Percentiles rank a stretch among this genome's conserved stretches.
phyloP scores from a whole-genome alignment of 2,113 vertebrate species.

The Holacanthus passer region DNA sequence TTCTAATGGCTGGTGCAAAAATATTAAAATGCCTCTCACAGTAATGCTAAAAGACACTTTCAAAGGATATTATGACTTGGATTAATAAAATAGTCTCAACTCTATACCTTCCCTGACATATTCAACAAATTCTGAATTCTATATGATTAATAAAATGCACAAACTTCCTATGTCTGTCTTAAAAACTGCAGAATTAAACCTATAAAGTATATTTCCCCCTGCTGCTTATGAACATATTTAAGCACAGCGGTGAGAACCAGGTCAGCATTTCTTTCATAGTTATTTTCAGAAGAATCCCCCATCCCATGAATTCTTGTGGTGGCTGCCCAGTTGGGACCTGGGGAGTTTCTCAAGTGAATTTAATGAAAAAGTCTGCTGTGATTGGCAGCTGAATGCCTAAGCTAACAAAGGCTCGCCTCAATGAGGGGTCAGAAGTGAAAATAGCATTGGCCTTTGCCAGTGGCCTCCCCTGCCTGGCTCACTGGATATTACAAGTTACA shows the following conservation, averaged over 20 bases:
- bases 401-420: constrained; percentile 84
- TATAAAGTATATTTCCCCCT: not conserved
- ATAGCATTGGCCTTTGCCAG: constrained; percentile 84
- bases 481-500: constrained; percentile 87
- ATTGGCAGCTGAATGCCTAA: constrained; percentile 89
- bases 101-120: not conserved
- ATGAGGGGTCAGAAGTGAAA: constrained; percentile 87
- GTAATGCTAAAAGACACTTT: not conserved
- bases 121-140: not conserved
- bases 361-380: constrained; percentile 89
- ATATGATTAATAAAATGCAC: not conserved
- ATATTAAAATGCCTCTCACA: not conserved
- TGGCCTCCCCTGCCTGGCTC: constrained; percentile 82
- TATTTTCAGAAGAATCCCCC: constrained; percentile 63
- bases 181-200: not conserved
- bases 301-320: constrained; percentile 71
- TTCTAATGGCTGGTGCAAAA: not conserved
- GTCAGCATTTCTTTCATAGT: constrained; percentile 42
- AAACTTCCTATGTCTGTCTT: not conserved
- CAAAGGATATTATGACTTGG: not conserved
- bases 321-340: constrained; percentile 74
- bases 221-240: constrained; percentile 36
- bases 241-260: constrained; percentile 55
- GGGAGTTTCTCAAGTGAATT: constrained; percentile 82
- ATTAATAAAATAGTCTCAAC: not conserved